Conservation (phyloP, 2,113 vertebrate species). For the Myocastor coypus region DNA sequence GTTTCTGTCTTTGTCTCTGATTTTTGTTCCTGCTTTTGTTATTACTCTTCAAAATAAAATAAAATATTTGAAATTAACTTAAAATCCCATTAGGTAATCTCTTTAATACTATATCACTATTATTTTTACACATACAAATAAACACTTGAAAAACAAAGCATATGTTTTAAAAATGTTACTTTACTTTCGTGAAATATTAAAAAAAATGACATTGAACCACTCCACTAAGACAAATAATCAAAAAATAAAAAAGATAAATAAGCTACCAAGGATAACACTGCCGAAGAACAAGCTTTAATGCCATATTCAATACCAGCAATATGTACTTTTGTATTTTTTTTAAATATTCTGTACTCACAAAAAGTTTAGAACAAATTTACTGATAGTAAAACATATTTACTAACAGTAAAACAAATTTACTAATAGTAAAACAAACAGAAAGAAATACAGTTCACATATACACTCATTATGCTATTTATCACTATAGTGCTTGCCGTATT, state of each 20-base stretch:
- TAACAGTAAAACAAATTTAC: conserved; percentile 50
- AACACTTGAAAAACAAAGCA: not conserved
- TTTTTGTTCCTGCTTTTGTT: no score
- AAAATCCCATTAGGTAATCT: conserved; percentile 30
- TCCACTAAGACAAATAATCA: not conserved
- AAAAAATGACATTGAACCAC: not conserved
- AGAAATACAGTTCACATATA: conserved; percentile 3
- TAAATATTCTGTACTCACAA: not conserved
- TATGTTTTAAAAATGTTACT: not conserved
- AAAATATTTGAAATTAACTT: not conserved
- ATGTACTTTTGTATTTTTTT: not conserved
- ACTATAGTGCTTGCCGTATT: not conserved
- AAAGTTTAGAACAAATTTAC: not conserved
- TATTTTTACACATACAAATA: not conserved
- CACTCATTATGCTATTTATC: fast-evolving
- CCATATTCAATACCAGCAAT: not conserved
- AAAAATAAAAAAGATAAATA: no score
- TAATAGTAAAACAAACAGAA: conserved; percentile 40
- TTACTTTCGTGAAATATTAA: not conserved
- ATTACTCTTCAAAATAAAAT: no score
- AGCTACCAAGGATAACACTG: not conserved
- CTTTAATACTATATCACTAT: not conserved
- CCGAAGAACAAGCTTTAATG: not conserved
- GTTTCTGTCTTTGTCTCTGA: no score
- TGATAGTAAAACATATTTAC: conserved; percentile 32